phyloP scores from a whole-genome alignment of 2,888 invertebrate genomes.

The Agapetus fuscipes region DNA sequence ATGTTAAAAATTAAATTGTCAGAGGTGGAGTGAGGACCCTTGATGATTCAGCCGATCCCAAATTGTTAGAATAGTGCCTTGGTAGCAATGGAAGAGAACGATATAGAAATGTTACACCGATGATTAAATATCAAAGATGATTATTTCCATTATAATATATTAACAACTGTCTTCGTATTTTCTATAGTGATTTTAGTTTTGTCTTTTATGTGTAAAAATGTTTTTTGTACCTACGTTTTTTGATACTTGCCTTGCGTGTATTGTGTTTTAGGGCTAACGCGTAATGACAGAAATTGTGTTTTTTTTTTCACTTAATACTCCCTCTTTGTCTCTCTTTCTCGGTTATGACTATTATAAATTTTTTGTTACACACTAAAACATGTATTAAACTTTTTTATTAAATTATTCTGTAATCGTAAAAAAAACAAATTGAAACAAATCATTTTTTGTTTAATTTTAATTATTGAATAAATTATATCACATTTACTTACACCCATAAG shows the following conservation, averaged over 20 bases:
- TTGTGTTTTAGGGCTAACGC: conserved; percentile 4
- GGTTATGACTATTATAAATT: too few relatives aligned
- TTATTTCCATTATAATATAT: conserved; percentile 14
- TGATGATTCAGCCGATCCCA: conserved; percentile 19
- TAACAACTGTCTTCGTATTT: conserved; percentile 5
- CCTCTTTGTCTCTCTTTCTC: too few relatives aligned
- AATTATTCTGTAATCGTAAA: conserved; percentile 3
- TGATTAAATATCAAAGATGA: conserved; percentile 18
- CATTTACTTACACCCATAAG: conserved; percentile 18
- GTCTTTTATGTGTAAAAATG: conserved; percentile 4
- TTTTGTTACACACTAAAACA: neutral
- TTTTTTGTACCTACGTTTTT: conserved; percentile 16
- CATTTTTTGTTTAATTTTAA: conserved; percentile 11
- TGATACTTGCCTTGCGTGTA: conserved; percentile 17
- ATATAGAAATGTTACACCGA: conserved; percentile 15
- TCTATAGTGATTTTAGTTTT: conserved; percentile 7
- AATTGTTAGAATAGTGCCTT: conserved; percentile 22
- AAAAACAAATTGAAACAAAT: neutral
- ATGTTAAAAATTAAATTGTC: too few relatives aligned
- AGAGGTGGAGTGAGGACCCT: neutral
- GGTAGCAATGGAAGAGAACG: conserved; percentile 14
- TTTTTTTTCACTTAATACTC: too few relatives aligned
- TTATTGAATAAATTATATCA: conserved; percentile 11
- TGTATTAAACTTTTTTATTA: neutral
- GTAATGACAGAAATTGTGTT: too few relatives aligned